Evolutionary conservation across 2,113 vertebrate genomes (phyloP).

Genomic region (Climacteris rufus): DNA sequence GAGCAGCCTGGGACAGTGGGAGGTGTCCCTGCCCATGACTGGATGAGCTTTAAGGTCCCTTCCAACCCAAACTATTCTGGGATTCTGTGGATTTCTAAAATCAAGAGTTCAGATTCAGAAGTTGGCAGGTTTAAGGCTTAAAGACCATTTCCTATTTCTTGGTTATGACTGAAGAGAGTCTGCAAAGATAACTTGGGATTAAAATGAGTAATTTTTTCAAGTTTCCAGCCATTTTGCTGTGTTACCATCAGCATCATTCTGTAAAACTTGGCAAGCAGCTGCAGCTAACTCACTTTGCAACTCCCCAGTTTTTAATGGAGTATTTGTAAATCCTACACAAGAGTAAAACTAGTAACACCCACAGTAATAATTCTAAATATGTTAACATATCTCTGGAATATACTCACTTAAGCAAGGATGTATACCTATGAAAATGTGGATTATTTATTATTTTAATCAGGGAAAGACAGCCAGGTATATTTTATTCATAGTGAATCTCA

Average conservation of each 20-base stretch:
- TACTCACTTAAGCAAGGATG: background rate
- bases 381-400: background rate
- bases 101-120: background rate
- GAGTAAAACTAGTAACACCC: background rate
- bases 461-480: background rate
- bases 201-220: background rate
- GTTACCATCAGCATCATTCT: background rate
- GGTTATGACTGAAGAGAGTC: background rate
- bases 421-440: background rate
- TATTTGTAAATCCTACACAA: background rate
- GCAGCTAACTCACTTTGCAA: background rate
- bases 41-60: background rate
- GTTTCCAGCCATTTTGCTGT: background rate
- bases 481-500: background rate
- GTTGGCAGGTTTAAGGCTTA: background rate
- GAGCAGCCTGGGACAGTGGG: rapidly evolving
- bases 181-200: background rate
- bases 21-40: background rate
- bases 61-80: background rate
- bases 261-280: background rate
- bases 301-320: background rate
- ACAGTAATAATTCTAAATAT: background rate
- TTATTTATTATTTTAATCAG: slow-evolving; percentile 1
- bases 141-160: background rate
- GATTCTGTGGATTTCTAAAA: background rate